Base-by-base conservation (phyloP, 2,888 invertebrate species). In the Leptothorax acervorum region DNA sequence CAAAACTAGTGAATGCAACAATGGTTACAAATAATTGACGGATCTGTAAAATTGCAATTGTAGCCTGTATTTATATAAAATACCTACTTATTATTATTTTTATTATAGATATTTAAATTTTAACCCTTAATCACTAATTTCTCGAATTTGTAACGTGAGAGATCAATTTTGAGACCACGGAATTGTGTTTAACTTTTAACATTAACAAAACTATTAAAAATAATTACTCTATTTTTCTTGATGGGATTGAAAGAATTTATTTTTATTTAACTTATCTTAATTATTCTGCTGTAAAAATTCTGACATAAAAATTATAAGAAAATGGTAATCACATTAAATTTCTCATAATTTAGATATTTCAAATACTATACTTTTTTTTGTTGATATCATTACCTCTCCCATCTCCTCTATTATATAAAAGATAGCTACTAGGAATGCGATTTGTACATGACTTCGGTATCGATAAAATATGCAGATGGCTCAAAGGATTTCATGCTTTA, bases 401-500 rank as follows among this genome's bases (percentile, higher is more conserved):
- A 8, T 11, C 39, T 31, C 12, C n/a, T 45, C 31, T 18, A 45
- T 74, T 60, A 74, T 31, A 12, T 62, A 60, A 74, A 74, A 60
- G 62, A 74, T 45, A 62, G 62, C 62, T 60, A n/a, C 62, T 74
- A 74, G 42, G 31, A 74, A 74, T 74, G 62, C 74, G n/a, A 74
- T 62, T 74, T 42, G 31, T 74, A 74, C 60, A 74, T 62, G 74
- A 45, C n/a, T 62, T 12, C 12, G 42, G n/a, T 74, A 74, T 74
- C n/a, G 60, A 12, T 57, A 60, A 62, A 74, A 74, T 74, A 74
- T 60, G 74, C 74, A 62, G 42, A 74, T 31, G 12, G 60, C 74
- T 74, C 62, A 74, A 74, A 74, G 74, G 62, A 74, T 74, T 74
- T 60, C 74, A 74, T 31, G 60, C 60, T 74, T 74, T 62, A 74